Conservation (phyloP, 2,888 invertebrate genomes). For the Pseudococcus longispinus region DNA sequence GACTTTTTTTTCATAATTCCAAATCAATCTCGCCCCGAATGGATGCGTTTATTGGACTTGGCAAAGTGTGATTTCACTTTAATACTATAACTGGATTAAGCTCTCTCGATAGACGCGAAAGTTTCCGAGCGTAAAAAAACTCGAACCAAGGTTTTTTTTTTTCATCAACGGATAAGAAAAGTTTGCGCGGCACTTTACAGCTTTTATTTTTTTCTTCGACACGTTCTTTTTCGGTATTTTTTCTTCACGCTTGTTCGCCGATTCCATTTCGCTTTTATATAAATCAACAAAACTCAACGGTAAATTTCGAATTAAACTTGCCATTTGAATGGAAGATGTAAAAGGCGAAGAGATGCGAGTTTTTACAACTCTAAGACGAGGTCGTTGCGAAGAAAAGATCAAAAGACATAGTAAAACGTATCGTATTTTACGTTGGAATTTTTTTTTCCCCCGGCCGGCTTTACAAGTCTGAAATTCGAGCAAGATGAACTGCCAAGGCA, state of each 20-base stretch:
- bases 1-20: background rate
- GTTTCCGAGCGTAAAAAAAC: conserved; percentile 7
- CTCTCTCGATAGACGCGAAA: background rate
- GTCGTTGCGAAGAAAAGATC: background rate
- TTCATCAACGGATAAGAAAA: conserved; percentile 2
- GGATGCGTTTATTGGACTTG: conserved; percentile 31
- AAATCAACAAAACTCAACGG: conserved; percentile 11
- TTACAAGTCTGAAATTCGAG: background rate
- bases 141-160: background rate
- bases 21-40: conserved; percentile 22
- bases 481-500: background rate
- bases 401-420: background rate
- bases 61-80: conserved; percentile 20
- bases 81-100: conserved; percentile 29
- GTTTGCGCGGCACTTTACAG: conserved; percentile 7
- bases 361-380: background rate
- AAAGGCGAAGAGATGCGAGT: background rate
- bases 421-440: background rate
- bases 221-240: background rate
- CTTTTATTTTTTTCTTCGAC: background rate
- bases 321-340: background rate
- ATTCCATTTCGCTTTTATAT: conserved; percentile 8
- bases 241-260: background rate
- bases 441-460: background rate
- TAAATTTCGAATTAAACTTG: conserved; percentile 20